phyloP scores from a whole-genome alignment of 2,888 invertebrate genomes.

The Tenthredo amoena region DNA sequence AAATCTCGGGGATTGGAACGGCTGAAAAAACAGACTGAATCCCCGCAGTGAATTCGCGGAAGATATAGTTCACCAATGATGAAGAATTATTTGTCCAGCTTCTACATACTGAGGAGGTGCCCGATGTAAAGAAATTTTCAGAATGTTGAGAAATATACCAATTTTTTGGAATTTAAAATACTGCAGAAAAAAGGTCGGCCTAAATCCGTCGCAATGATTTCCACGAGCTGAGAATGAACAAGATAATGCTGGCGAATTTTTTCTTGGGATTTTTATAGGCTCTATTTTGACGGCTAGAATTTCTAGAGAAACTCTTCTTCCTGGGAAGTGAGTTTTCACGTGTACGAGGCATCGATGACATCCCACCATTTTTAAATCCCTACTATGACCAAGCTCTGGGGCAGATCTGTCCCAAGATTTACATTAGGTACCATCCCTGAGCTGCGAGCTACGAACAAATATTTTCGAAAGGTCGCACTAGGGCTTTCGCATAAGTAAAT shows the following conservation, averaged over 20 bases:
- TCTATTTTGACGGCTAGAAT: neutral
- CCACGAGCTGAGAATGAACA: neutral
- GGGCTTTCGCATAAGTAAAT: slow-evolving; percentile 49
- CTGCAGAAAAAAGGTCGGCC: neutral
- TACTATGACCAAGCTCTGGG: neutral
- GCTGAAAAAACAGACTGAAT: neutral
- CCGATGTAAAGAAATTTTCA: neutral
- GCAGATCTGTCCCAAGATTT: slow-evolving; percentile 33
- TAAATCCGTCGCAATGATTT: neutral
- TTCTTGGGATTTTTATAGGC: neutral
- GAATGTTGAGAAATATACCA: neutral
- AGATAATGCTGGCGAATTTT: neutral
- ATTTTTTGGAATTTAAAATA: neutral
- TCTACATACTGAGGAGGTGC: neutral
- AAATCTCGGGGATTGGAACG: neutral
- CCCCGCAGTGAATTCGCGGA: neutral
- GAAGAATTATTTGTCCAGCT: neutral
- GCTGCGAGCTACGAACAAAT: slow-evolving; percentile 34
- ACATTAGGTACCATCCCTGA: slow-evolving; percentile 22
- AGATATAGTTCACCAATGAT: neutral
- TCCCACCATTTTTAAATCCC: slow-evolving; percentile 17
- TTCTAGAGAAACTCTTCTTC: neutral
- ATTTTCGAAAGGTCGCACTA: slow-evolving; percentile 46
- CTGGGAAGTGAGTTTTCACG: slow-evolving; percentile 9
- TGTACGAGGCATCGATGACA: slow-evolving; percentile 17